phyloP scores from a whole-genome alignment of 2,113 vertebrate genomes.

The Pedetes capensis region DNA sequence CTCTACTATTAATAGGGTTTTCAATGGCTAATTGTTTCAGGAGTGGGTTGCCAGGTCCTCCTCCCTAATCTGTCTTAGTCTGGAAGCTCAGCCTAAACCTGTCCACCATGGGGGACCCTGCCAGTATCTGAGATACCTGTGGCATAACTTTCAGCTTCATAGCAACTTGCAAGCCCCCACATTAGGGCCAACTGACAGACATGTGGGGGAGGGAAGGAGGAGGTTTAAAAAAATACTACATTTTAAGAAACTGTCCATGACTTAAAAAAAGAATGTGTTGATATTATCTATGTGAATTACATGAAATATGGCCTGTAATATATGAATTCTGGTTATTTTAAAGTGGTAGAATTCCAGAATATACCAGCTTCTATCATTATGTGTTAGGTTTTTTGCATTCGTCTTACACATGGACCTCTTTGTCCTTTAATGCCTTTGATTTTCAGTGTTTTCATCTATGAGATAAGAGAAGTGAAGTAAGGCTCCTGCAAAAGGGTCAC shows the following conservation, averaged over 20 bases:
- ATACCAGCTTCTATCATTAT: background rate
- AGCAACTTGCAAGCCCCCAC: too few relatives aligned
- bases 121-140: too few relatives aligned
- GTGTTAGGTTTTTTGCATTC: conserved; percentile 1
- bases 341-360: conserved; percentile 9
- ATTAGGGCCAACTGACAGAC: too few relatives aligned
- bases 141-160: too few relatives aligned
- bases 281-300: background rate
- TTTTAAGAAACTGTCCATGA: background rate
- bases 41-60: too few relatives aligned
- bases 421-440: background rate
- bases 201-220: background rate
- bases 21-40: too few relatives aligned
- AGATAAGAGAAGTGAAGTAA: conserved; percentile 5
- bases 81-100: too few relatives aligned
- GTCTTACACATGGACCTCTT: background rate
- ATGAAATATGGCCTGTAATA: background rate
- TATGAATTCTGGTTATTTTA: background rate
- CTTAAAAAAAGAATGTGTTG: background rate
- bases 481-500: background rate
- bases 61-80: too few relatives aligned
- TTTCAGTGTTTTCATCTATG: conserved; percentile 25
- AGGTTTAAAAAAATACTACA: background rate
- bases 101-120: too few relatives aligned
- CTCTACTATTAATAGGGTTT: too few relatives aligned